These are phyloP conservation scores for Spizella passerina DNA, from an alignment of 2,797 vertebrate genomes.

Conservation along the genomic window DNA sequence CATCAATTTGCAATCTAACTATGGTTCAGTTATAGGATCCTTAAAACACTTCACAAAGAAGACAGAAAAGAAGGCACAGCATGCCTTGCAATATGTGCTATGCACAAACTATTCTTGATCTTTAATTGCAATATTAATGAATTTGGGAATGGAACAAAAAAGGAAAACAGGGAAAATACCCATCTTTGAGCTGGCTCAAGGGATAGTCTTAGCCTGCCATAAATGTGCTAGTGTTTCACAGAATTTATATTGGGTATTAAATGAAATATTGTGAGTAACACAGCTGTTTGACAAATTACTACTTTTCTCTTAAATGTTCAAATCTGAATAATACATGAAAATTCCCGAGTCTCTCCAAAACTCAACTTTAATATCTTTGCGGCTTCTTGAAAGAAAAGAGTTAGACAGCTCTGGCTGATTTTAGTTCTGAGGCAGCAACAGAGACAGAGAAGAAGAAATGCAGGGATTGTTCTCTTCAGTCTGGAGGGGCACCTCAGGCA, in stretches of 20 bases:
- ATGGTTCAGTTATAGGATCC: not conserved
- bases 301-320: not conserved
- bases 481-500: not conserved
- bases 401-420: not conserved
- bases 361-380: not conserved
- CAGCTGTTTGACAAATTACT: not conserved
- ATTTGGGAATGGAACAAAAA: not conserved
- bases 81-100: not conserved
- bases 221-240: not conserved
- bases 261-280: not conserved
- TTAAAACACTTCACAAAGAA: not conserved
- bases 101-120: not conserved
- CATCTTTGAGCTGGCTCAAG: not conserved
- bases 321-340: not conserved
- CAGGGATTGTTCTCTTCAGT: not conserved
- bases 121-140: not conserved
- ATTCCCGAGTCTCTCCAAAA: not conserved
- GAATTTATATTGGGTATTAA: not conserved
- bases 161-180: not conserved
- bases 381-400: not conserved
- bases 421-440: not conserved
- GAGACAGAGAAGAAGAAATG: not conserved
- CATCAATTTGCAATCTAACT: not conserved
- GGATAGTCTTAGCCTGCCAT: not conserved
- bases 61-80: not conserved